Evolutionary conservation across 2,797 vertebrate genomes (phyloP), one percentile per base, ranked within the genome.

Genomic region (Sebastes steindachneri): DNA sequence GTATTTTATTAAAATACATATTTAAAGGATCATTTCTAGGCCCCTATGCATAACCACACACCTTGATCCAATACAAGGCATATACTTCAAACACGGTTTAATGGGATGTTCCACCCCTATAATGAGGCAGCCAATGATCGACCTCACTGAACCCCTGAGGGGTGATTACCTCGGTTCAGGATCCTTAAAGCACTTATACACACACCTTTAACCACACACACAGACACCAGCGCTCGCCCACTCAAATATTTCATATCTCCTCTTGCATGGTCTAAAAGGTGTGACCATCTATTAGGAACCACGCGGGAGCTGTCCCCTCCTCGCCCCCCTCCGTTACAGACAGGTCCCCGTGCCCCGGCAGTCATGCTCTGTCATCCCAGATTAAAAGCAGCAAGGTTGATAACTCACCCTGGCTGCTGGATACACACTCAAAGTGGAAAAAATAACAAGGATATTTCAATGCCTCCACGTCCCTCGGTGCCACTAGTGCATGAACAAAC

Each of bases 261-360:
- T 83, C 57, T 58, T 57, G 35, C 82, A 88, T 33, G 83, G 76
- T 91, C 51, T 89, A 68, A 88, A 89, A 72, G 63, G 88, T 88
- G 48, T 89, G 88, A 93, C 91, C 88, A 26, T 89, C 81, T 74
- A 89, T 91, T 92, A 88, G 71, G 35, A 66, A 25, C 75, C 75
- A 23, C 78, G 59, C 9, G 1, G 57, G 71, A 70, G 54, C 68
- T 4, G 5, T 8, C 29, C 73, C 55, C 59, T n/a, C 17, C 54
- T 25, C 31, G 54, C 62, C 25, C 15, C 5, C 23, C 59, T 58
- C 60, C 4, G 35, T 45, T 59, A 45, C 25, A 70, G 60, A 63
- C 57, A 53, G 37, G 37, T 69, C 53, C 45, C 71, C 1, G 19
- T 28, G 60, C 45, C 29, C 41, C 26, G 1, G 1, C 77, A 63